A percentile compares a stretch with the other conserved stretches of the same genome.
phyloP scores from a whole-genome alignment of 2,797 vertebrate species.

The Leuciscus waleckii region DNA sequence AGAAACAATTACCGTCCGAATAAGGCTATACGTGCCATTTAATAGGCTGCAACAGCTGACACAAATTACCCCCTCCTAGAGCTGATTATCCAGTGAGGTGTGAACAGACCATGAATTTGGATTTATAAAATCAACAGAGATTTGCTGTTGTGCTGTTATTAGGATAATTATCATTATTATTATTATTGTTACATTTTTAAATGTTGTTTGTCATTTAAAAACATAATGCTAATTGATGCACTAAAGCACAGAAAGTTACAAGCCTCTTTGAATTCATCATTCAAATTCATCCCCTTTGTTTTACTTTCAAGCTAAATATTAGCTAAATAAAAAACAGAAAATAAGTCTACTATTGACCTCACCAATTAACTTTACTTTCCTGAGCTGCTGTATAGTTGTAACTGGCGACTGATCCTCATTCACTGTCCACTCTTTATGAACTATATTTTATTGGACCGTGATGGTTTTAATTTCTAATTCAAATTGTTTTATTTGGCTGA shows the following conservation, averaged over 20 bases:
- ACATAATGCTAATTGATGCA: too few relatives aligned
- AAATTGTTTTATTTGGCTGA: background rate
- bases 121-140: background rate
- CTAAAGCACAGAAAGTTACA: too few relatives aligned
- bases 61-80: constrained; percentile 3
- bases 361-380: too few relatives aligned
- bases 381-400: background rate
- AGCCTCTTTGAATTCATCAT: too few relatives aligned
- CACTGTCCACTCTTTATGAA: background rate
- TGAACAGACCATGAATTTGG: background rate
- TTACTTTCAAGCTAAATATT: background rate
- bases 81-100: constrained; percentile 23
- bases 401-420: background rate
- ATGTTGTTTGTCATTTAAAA: background rate
- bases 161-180: background rate
- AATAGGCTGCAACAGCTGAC: constrained; percentile 6
- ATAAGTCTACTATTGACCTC: background rate
- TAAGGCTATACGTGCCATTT: background rate
- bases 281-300: background rate
- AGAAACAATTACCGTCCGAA: too few relatives aligned
- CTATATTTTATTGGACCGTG: background rate
- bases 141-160: background rate
- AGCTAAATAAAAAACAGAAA: background rate
- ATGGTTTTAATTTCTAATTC: background rate
- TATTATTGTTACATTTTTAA: too few relatives aligned